Conservation (phyloP, 2,888 invertebrate genomes). For the Pantelozetes paolii region DNA sequence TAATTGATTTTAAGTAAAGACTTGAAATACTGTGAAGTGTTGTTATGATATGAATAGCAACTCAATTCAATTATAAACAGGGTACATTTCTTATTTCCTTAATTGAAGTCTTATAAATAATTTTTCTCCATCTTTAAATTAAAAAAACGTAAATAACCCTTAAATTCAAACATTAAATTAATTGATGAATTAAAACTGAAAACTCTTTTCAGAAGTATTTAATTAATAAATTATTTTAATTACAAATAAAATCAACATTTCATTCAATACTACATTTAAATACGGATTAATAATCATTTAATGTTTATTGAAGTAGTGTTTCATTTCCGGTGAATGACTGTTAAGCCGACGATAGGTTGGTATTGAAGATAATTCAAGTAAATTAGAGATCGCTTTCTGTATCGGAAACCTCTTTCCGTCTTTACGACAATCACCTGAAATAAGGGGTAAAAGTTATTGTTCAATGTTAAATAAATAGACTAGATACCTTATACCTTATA, state of each 20-base stretch:
- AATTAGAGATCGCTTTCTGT: constrained; percentile 43
- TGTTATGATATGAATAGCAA: too few relatives aligned
- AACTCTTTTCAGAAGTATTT: constrained; percentile 51
- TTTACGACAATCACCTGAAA: constrained; percentile 45
- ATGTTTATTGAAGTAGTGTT: neutral
- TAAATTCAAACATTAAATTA: constrained; percentile 81
- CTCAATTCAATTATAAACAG: too few relatives aligned
- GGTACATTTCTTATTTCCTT: too few relatives aligned
- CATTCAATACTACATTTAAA: too few relatives aligned
- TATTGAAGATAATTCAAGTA: constrained; percentile 35
- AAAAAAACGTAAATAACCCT: constrained; percentile 78
- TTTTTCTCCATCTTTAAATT: constrained; percentile 80
- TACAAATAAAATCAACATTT: too few relatives aligned
- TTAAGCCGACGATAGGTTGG: constrained; percentile 32
- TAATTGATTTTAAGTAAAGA: too few relatives aligned
- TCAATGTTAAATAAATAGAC: neutral
- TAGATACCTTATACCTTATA: neutral
- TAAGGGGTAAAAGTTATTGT: neutral
- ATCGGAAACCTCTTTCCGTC: constrained; percentile 53
- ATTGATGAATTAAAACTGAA: constrained; percentile 53
- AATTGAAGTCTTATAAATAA: constrained; percentile 87
- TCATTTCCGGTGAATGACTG: neutral
- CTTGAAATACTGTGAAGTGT: too few relatives aligned
- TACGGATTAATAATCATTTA: neutral
- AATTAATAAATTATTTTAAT: too few relatives aligned